Base-by-base conservation (phyloP, 2,888 invertebrate genomes). In the Homarus gammarus region DNA sequence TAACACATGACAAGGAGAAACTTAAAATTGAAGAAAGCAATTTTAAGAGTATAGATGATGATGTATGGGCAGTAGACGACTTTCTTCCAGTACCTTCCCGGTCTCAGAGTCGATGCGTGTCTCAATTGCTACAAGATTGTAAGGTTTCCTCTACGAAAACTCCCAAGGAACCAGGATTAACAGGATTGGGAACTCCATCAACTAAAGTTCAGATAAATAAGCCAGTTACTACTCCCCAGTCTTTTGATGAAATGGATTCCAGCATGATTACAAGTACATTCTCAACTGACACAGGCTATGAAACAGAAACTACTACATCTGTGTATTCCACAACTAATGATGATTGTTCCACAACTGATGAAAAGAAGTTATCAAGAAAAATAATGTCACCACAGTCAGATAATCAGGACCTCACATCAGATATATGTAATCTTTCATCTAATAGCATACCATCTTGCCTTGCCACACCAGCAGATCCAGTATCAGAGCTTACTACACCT, bases 51-150 rank as follows among this genome's bases (percentile, higher is more conserved):
- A 33, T 68, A 44, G 81, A 87, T 49, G 83, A 90, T 27, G 84
- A 79, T 73, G 73, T 81, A 2, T 90, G 87, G 87, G 87, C 87
- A 72, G 83, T 90, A 10, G 90, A 90, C 83, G 90, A 90, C 44
- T 90, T 84, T 49, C 77, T 90, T 33, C 90, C 90, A n/a, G 56
- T 86, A 56, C n/a, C 56, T 18, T 77, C 77, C 8, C 44, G n/a
- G 6, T 78, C 68, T 36, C 49, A 78, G 31, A 86, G 77, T 78
- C 78, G 33, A 0, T 86, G 6, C 15, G 27, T 61, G 36, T 22
- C 75, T 12, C 85, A 49, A 36, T 18, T 40, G 64, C 49, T 83
- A 8, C 56, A 51, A 38, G 40, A 40, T 27, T 33, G 15, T 0
- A 70, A 49, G 31, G n/a, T 33, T 31, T 56, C 78, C 3, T 15